Evolutionary conservation across 2,113 vertebrate species (phyloP), one percentile per base, ranked within the genome.

Genomic region (Petromus typicus): DNA sequence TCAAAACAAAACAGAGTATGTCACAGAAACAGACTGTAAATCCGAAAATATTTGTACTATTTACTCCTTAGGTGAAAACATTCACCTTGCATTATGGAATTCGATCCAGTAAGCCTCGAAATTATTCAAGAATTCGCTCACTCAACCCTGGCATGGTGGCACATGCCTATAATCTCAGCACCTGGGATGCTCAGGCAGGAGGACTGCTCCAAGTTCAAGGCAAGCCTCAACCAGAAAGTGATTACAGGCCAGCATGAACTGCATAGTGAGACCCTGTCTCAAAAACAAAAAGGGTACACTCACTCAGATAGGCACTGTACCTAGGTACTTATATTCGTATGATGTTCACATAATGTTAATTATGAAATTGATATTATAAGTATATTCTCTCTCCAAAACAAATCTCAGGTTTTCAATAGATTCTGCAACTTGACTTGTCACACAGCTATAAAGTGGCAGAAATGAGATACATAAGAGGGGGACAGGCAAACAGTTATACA

Each of bases 391-490:
- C 82, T 63, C 73, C 75, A 71, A 90, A 51, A n/a, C 40, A 56
- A 78, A 56, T n/a, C 34, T 81, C 51, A 89, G n/a, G 20, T 23
- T 80, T 94, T 37, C 85, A 81, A 75, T 5, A 76, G 32, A 43
- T 82, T 78, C 81, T 56, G 11, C 85, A 75, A 76, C 18, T 80
- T 89, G 45, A 37, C n/a, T 66, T 91, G 78, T 80, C 56, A 81
- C 18, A 75, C 22, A 78, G 80, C 86, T 92, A 92, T 57, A 69
- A 71, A 76, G 56, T 43, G n/a, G 66, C 27, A 94, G 40, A 89
- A 90, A 69, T 78, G 78, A 89, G 7, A 86, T 18, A 86, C 16
- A 5, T 13, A 7, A 27, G 0, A 27, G 6, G 14, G 37, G 11
- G 61, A 27, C 1, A 22, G 14, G 66, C 34, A 66, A 67, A 67